A percentile compares a stretch with the other conserved stretches of the same genome.
These are phyloP conservation scores for Cynocephalus volans DNA, from an alignment of 2,113 vertebrate genomes.

Conservation along the genomic window DNA sequence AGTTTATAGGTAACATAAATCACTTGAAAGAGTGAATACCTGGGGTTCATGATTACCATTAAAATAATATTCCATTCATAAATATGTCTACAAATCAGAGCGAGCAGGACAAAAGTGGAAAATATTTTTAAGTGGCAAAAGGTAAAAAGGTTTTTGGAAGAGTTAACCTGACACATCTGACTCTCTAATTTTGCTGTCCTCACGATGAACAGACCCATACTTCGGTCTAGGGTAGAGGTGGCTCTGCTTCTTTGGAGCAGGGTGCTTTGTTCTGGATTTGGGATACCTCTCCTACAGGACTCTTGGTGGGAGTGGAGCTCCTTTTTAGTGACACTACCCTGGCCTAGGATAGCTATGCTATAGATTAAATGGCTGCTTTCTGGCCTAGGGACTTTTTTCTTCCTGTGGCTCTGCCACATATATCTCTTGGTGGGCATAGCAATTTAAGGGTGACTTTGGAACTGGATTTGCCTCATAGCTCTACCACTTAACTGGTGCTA, in stretches of 20 bases:
- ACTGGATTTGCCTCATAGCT: constrained; percentile 8
- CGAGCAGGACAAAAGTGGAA: neutral
- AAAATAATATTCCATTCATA: constrained; percentile 8
- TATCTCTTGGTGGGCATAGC: neutral
- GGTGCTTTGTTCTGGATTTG: neutral
- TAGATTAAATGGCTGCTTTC: neutral
- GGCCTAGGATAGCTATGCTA: no score
- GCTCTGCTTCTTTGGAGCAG: neutral
- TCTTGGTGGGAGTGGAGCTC: neutral
- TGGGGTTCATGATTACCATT: neutral
- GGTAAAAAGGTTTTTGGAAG: neutral
- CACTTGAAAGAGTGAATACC: neutral
- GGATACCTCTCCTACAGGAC: neutral
- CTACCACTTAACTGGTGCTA: neutral
- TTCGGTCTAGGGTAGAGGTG: neutral
- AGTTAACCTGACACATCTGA: neutral
- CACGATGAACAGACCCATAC: no score
- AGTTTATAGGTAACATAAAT: constrained; percentile 10
- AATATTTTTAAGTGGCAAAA: neutral
- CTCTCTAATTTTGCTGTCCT: neutral
- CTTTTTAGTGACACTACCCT: neutral
- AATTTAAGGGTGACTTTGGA: constrained; percentile 34
- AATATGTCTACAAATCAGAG: neutral
- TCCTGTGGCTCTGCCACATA: neutral
- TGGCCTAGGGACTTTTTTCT: neutral